Base-by-base conservation (phyloP, 2,888 invertebrate genomes). In the Corbicula japonica region DNA sequence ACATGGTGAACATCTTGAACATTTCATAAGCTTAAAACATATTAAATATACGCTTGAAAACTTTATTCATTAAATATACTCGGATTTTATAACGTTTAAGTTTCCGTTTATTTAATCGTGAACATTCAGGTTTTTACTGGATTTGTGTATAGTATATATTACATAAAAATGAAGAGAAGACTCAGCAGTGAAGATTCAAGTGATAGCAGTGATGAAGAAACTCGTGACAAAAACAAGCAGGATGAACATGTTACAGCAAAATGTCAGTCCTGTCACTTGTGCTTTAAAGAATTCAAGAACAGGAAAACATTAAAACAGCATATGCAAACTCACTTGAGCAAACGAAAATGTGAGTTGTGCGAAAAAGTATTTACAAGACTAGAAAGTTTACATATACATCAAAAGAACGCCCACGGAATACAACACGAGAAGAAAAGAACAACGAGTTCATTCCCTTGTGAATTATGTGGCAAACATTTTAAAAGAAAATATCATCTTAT, bases 61-160 rank as follows among this genome's bases (percentile, higher is more conserved):
- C n/a, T n/a, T n/a, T n/a, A n/a, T n/a, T n/a, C 32, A 54, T 30
- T 28, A 54, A 54, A 54, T 54, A 54, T 30, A 54, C 54, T 54
- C 15, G 54, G 54, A 54, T 54, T 32, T 54, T 30, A 30, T 54
- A 54, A n/a, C n/a, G 30, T 30, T 54, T 54, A 50, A 23, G 50
- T 54, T 54, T 10, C 54, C 32, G 54, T 54, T 54, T n/a, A n/a
- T n/a, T 54, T 28, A 30, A 54, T 54, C 54, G 15, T 30, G 32
- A 28, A 54, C 5, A 30, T 30, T 54, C 12, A 28, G 2, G 54
- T 6, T 54, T 54, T 54, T 12, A 15, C 15, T 50, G 8, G 3
- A 54, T 54, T 30, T 54, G 54, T 54, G 30, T 54, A 54, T 54
- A 54, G 54, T 54, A 23, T 30, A 54, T 28, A 30, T 54, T 30